Conservation (phyloP, 1,140 invertebrate species). For the Drosophila mauritiana region DNA sequence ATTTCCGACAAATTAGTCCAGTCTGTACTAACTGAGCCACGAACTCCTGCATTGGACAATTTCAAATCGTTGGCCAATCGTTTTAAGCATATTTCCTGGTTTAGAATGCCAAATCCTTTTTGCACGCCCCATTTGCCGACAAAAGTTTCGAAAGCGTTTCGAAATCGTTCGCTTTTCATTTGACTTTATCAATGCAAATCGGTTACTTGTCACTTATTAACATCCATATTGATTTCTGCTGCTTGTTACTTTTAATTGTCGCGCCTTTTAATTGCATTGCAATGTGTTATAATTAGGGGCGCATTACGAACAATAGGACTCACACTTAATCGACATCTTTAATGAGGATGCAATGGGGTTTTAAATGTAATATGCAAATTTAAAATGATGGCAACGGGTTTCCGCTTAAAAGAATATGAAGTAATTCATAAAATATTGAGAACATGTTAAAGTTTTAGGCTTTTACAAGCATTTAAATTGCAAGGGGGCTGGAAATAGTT, state of each 20-base stretch:
- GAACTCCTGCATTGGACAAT: conserved; percentile 52
- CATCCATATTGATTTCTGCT: conserved; percentile 44
- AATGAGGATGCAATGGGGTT: conserved; percentile 3
- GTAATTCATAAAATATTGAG: no score
- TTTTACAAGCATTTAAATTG: no score
- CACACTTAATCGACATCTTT: conserved; percentile 13
- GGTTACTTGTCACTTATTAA: conserved; percentile 19
- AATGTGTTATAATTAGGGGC: conserved; percentile 73
- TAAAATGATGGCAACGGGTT: no score
- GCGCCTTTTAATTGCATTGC: conserved; percentile 70
- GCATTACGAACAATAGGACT: conserved; percentile 44
- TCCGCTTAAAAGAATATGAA: no score
- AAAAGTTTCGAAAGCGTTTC: conserved; percentile 38
- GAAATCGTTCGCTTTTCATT: background rate
- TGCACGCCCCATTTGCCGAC: conserved; percentile 14
- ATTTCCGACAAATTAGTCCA: conserved; percentile 80
- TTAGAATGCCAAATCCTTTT: conserved; percentile 34
- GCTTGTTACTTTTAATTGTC: conserved; percentile 68
- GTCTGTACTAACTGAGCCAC: conserved; percentile 60
- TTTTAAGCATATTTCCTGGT: conserved; percentile 76
- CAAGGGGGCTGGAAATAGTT: no score
- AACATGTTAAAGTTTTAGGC: no score
- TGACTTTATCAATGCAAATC: background rate
- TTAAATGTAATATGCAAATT: background rate
- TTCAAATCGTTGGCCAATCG: conserved; percentile 58